Base-by-base conservation (phyloP, 2,888 invertebrate species). In the Drosophila antonietae region DNA sequence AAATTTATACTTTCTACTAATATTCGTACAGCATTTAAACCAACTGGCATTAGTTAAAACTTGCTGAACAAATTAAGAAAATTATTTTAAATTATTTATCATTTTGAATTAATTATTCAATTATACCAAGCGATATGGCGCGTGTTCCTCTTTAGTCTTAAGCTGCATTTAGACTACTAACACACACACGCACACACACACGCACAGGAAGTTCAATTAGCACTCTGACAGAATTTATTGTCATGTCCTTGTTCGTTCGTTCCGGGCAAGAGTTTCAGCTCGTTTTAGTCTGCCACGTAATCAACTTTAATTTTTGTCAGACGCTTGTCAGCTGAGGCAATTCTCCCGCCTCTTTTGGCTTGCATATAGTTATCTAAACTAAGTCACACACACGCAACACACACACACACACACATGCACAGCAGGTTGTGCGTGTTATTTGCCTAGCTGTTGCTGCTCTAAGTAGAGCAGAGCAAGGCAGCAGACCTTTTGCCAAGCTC, bases 131-230 rank as follows among this genome's bases (percentile, higher is more conserved):
- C 10, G 20, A 20, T 39, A 14, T 14, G 5, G n/a, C 35, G 18
- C 15, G 12, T 12, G 51, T 49, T 18, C 8, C 44, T 14, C 28
- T 43, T 35, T 15, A 35, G 33, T 7, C 14, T 44, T 20, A 68
- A 64, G 44, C 35, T 51, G 47, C 20, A 75, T 74, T 77, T 59
- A 44, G 33, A 43, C 52, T 23, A 37, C 47, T 20, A 28, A 58
- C 59, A 75, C 59, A 61, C 49, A 28, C 47, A 47, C 47, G 28
- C 28, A 60, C 59, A 75, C 59, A 58, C 31, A 47, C 47, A 28
- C 8, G 4, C 23, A 23, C 28, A 28, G 49, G 63, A 46, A 63
- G 77, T 71, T 77, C 76, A 77, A 80, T 71, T 71, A 77, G 80
- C 80, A 58, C 57, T 57, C 57, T 41, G 52, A 55, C 41, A 37